These are phyloP conservation scores for Cordilura impudica DNA, from an alignment of 2,888 invertebrate genomes.

Conservation along the genomic window DNA sequence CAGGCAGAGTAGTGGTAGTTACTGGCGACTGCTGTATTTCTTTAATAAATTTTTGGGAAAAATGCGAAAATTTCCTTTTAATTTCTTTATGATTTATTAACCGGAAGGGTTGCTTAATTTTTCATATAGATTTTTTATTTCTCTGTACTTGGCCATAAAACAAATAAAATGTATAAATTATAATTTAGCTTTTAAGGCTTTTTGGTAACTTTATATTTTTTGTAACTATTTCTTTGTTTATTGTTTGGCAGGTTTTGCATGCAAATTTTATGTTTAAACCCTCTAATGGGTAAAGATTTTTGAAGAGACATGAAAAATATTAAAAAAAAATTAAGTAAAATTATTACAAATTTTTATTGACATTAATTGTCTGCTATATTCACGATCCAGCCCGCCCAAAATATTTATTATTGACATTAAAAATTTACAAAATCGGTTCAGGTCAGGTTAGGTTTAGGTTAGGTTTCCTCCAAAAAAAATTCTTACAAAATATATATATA, in stretches of 20 bases:
- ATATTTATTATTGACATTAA: too few species aligned
- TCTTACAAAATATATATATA: too few species aligned
- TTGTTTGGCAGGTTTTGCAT: slow-evolving; percentile 35
- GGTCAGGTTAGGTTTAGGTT: too few species aligned
- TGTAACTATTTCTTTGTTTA: neutral
- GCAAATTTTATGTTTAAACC: slow-evolving; percentile 53
- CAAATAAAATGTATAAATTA: slow-evolving; percentile 53
- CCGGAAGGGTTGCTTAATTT: slow-evolving; percentile 75
- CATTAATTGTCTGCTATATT: too few species aligned
- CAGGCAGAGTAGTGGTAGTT: neutral
- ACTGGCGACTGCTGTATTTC: neutral
- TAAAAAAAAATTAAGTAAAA: too few species aligned
- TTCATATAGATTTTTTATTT: slow-evolving; percentile 21
- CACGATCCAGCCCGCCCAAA: too few species aligned
- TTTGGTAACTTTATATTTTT: neutral
- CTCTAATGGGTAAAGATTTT: too few species aligned
- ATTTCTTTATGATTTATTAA: slow-evolving; percentile 70
- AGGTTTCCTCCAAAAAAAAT: too few species aligned
- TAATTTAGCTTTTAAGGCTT: slow-evolving; percentile 39
- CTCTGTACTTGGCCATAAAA: slow-evolving; percentile 17
- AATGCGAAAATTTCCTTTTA: neutral
- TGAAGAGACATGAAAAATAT: too few species aligned
- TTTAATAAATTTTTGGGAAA: neutral
- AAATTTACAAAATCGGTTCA: too few species aligned
- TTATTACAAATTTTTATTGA: too few species aligned